Evolutionary conservation across 2,888 invertebrate genomes (phyloP).

Genomic region (Macaria notata): DNA sequence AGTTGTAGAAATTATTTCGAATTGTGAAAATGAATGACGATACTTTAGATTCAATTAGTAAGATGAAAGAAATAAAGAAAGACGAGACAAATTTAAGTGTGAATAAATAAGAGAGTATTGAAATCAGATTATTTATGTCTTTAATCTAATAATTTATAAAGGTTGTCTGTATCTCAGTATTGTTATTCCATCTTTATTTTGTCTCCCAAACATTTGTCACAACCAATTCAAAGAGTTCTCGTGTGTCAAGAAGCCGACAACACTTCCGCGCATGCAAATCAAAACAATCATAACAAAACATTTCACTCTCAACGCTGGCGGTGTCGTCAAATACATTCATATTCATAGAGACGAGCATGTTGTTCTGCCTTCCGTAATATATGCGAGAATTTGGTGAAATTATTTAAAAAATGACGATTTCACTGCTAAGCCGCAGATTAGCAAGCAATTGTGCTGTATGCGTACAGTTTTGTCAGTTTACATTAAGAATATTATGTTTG

Average conservation of each 20-base stretch:
- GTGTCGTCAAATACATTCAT: constrained; percentile 46
- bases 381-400: constrained; percentile 55
- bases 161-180: no score
- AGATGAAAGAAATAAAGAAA: no score
- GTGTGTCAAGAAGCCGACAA: background rate
- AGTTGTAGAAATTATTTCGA: background rate
- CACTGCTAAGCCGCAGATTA: constrained; percentile 24
- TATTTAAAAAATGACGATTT: constrained; percentile 44
- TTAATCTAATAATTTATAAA: no score
- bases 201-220: no score
- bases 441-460: constrained; percentile 14
- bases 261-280: constrained; percentile 24
- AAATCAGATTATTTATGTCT: no score
- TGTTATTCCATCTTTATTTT: no score
- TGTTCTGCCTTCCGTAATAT: constrained; percentile 38
- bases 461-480: background rate
- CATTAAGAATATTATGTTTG: no score
- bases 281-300: constrained; percentile 30
- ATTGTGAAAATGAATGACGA: no score
- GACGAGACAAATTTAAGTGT: no score
- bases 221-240: no score
- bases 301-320: constrained; percentile 16
- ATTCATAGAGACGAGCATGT: constrained; percentile 50
- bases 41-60: no score
- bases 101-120: no score